phyloP scores from a whole-genome alignment of 53 echinoderm and acorn worm genomes.

The Pentamera pediparva region DNA sequence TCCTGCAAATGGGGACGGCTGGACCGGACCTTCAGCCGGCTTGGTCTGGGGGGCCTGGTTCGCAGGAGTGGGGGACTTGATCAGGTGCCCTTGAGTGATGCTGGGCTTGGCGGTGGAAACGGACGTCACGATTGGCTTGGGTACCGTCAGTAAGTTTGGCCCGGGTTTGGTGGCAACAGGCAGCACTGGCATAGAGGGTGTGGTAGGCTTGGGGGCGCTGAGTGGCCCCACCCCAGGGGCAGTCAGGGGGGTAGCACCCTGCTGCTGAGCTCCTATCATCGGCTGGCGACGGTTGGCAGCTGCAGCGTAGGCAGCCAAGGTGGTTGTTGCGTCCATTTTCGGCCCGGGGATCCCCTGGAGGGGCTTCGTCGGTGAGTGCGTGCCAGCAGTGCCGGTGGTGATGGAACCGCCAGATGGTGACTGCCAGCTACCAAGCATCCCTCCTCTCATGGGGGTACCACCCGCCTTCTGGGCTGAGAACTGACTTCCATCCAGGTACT shows the following conservation, averaged over 20 bases:
- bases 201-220: neutral
- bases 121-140: constrained; percentile 20
- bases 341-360: constrained; percentile 5
- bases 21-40: neutral
- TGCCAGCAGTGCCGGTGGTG: neutral
- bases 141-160: neutral
- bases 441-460: constrained; percentile 14
- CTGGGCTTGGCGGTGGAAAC: constrained; percentile 23
- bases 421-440: constrained; percentile 21
- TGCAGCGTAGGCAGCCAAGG: neutral
- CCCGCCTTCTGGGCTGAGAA: neutral
- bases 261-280: neutral
- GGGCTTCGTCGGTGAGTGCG: neutral
- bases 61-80: constrained; percentile 23
- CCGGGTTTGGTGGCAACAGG: neutral
- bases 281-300: constrained; percentile 2
- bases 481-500: neutral
- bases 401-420: constrained; percentile 33
- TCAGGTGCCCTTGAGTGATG: neutral
- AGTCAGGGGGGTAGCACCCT: no score
- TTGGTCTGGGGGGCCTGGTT: neutral
- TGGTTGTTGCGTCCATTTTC: constrained; percentile 2
- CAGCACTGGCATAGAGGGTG: neutral
- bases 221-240: neutral
- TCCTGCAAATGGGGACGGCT: constrained; percentile 29